Evolutionary conservation across 2,888 invertebrate genomes (phyloP).

Genomic region (Baronia brevicornis): DNA sequence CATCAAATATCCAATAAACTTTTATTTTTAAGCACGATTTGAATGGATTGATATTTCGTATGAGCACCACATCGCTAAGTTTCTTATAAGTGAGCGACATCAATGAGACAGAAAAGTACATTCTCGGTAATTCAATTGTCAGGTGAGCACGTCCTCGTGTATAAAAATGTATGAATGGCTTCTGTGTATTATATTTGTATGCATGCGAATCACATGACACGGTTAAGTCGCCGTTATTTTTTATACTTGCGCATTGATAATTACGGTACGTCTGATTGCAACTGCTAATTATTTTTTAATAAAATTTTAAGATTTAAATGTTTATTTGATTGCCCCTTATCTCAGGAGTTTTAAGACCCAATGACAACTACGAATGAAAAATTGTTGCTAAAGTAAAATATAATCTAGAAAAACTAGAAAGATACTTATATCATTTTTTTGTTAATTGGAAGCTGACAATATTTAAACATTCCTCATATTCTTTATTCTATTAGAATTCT

Average conservation of each 20-base stretch:
- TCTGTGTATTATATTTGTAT: conserved; percentile 12
- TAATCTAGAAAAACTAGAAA: no score
- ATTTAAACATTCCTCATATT: neutral
- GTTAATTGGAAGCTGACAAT: conserved; percentile 12
- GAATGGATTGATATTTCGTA: no score
- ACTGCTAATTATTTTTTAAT: neutral
- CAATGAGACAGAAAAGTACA: neutral
- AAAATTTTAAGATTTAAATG: no score
- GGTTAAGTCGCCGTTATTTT: conserved; percentile 22
- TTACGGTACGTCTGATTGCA: neutral
- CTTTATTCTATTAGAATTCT: no score
- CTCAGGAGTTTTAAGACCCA: no score
- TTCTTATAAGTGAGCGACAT: conserved; percentile 2
- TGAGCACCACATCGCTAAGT: neutral
- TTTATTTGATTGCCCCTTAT: no score
- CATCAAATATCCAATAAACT: no score
- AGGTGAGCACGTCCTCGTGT: neutral
- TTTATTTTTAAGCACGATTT: no score
- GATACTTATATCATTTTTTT: conserved; percentile 8
- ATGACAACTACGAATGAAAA: no score
- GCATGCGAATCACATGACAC: conserved; percentile 21
- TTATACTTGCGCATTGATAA: conserved; percentile 16
- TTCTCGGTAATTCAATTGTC: conserved; percentile 8
- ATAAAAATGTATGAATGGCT: conserved; percentile 4
- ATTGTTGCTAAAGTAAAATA: no score